Base-by-base conservation (phyloP, 1,140 invertebrate genomes). In the Neoseiulus cucumeris region DNA sequence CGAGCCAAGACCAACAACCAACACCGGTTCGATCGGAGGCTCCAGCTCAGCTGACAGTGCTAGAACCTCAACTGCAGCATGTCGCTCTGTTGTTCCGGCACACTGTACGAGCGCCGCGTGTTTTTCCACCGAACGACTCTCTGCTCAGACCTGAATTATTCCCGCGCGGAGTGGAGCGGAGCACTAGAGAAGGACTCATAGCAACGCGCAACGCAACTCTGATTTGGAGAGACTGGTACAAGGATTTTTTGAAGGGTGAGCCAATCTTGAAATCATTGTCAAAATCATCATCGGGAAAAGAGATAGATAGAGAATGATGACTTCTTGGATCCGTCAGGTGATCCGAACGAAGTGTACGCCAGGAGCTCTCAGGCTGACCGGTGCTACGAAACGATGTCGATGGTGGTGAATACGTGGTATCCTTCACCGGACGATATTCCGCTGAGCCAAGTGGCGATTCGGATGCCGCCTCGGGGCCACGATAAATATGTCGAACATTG, bases 201-300 rank as follows among this genome's bases (percentile, higher is more conserved):
- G 51, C 51, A 14, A 25, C 51, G 25, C 51, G 51, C n/a, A 59
- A 59, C 33, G 9, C 51, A 1, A 29, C 51, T 25, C 51, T 59
- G 14, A 25, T 59, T 12, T 59, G 51, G 51, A 59, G 33, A 25
- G 51, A 59, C 1, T 59, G 51, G 51, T 59, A 59, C 51, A 59
- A 59, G 22, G 22, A 59, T 25, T 59, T 59, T 33, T 20, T 59
- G 14, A 59, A 12, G 25, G 51, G 51, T 59, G 33, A 17, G 51
- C 9, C 25, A 2, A 14, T 17, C n/a, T n/a, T n/a, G n/a, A n/a
- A n/a, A n/a, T n/a, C n/a, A n/a, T n/a, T n/a, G n/a, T n/a, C n/a
- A n/a, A n/a, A n/a, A n/a, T n/a, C n/a, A n/a, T n/a, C n/a, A n/a
- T n/a, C n/a, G n/a, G n/a, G n/a, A n/a, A n/a, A n/a, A n/a, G n/a